Base-by-base conservation (phyloP, 2,888 invertebrate species). In the Diaphora mendica region DNA sequence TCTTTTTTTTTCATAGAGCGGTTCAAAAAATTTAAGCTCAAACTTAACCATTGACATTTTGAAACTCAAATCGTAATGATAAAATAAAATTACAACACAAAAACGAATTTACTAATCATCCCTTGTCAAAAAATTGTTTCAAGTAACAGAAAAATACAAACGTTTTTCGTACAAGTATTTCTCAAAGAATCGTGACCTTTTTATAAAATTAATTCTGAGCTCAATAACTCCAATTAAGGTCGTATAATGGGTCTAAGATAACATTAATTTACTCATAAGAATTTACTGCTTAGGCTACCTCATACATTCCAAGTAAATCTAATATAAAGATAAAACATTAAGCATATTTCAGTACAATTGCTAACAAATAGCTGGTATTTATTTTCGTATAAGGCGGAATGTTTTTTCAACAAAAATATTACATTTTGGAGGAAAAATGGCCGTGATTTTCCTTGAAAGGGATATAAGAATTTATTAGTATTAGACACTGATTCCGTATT, bases 371-470 rank as follows among this genome's bases (percentile, higher is more conserved):
- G 11, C 42, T 72, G 62, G 44, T 74, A 68, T 62, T 70, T 71
- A 71, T 74, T 75, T 69, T 68, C 64, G 35, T 71, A 64, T 55
- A n/a, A 11, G 13, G 72, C 23, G 44, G 30, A 73, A 69, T 70
- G 71, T 74, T 48, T 75, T 69, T 48, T 69, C 70, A 48, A 62
- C 70, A 17, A 76, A 70, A 75, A 71, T 39, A 78, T 75, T 64
- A 75, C 69, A 70, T 74, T 71, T 69, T 62, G 17, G 30, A 62
- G 71, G 51, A 44, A 23, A 9, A 66, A 71, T 26, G 35, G 42
- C 23, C 11, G 26, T 68, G 67, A 72, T 59, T 67, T 72, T 44
- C 59, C 59, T 72, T 26, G 65, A 51, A 71, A 26, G 71, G 65
- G 51, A 64, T 68, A 51, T 68, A 68, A 64, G 64, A 69, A 69